A percentile compares a stretch with the other conserved stretches of the same genome.
Evolutionary conservation across 2,888 invertebrate genomes (phyloP).

Genomic region (Chymomyza procnemis): DNA sequence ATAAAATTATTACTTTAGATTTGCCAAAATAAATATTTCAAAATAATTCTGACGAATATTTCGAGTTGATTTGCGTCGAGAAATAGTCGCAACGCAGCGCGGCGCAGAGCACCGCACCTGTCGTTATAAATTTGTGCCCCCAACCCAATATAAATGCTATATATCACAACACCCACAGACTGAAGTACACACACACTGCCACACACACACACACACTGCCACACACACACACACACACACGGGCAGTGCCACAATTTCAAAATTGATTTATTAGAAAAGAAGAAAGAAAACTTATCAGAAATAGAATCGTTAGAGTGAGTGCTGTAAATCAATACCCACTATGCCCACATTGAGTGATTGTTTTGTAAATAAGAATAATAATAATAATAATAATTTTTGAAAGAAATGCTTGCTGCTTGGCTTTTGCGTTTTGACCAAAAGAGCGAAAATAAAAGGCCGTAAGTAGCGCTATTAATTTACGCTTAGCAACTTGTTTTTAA

Average conservation of each 20-base stretch:
- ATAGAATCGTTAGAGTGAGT: background rate
- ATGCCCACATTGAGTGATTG: background rate
- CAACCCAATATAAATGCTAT: slow-evolving; percentile 41
- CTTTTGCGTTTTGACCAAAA: background rate
- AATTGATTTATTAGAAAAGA: slow-evolving; percentile 50
- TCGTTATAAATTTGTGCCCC: slow-evolving; percentile 56
- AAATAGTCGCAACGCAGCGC: slow-evolving; percentile 8
- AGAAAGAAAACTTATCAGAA: background rate
- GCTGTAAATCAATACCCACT: background rate
- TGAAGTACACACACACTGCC: background rate
- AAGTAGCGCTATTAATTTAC: slow-evolving; percentile 23
- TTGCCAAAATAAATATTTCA: slow-evolving; percentile 17
- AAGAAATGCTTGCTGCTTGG: too few species aligned
- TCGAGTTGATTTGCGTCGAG: slow-evolving; percentile 16
- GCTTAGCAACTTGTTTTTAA: slow-evolving; percentile 9
- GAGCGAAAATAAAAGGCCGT: slow-evolving; percentile 22
- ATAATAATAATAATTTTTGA: too few species aligned
- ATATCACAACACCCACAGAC: slow-evolving; percentile 39
- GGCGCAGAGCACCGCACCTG: too few species aligned
- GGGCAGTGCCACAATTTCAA: slow-evolving; percentile 28
- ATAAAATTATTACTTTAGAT: slow-evolving; percentile 47
- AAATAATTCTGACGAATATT: slow-evolving; percentile 42
- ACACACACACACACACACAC: slow-evolving; percentile 26
- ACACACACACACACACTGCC: background rate
- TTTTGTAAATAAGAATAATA: background rate